Evolutionary conservation across 2,113 vertebrate species (phyloP).

Genomic region (Zingel zingel): DNA sequence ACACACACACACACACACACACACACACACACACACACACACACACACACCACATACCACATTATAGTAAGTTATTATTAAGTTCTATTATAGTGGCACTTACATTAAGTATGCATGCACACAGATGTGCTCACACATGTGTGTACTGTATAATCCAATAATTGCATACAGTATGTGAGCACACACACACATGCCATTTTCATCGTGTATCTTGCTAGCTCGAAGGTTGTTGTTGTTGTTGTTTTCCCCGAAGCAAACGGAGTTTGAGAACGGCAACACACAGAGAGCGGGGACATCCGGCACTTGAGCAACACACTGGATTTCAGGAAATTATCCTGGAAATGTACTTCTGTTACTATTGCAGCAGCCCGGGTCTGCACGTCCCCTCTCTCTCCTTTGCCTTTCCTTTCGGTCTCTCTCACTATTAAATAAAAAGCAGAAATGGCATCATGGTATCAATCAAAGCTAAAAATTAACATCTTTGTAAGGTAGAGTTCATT

Average conservation of each 20-base stretch:
- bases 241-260: too few relatives aligned
- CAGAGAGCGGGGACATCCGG: too few relatives aligned
- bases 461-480: neutral
- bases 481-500: neutral
- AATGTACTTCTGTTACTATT: too few relatives aligned
- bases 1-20: slow-evolving; percentile 15
- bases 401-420: too few relatives aligned
- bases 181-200: neutral
- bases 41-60: slow-evolving; percentile 7
- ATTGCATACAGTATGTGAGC: slow-evolving; percentile 9
- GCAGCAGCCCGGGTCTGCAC: too few relatives aligned
- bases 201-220: too few relatives aligned
- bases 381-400: too few relatives aligned
- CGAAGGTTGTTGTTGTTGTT: too few relatives aligned
- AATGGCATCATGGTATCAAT: neutral
- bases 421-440: too few relatives aligned
- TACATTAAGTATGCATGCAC: neutral
- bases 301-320: too few relatives aligned
- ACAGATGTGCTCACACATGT: slow-evolving; percentile 46
- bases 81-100: neutral
- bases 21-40: slow-evolving; percentile 10
- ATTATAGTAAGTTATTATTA: slow-evolving; percentile 6
- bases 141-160: slow-evolving; percentile 30
- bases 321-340: too few relatives aligned
- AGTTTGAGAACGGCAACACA: too few relatives aligned